These are phyloP conservation scores for Agrypnus murinus DNA, from an alignment of 2,888 invertebrate genomes.

Conservation along the genomic window DNA sequence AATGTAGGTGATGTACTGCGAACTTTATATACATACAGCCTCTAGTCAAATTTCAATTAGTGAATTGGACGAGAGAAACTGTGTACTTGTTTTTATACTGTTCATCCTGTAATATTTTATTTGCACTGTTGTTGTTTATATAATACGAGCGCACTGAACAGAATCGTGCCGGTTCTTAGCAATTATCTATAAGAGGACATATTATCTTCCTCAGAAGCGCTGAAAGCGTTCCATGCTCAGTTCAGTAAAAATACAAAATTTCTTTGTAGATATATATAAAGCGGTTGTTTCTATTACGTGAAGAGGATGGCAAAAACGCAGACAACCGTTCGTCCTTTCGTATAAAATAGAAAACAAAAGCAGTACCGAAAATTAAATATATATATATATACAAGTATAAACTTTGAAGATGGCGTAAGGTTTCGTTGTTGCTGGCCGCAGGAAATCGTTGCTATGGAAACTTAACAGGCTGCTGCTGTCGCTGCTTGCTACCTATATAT, in stretches of 20 bases:
- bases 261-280: conserved; percentile 47
- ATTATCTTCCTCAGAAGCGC: conserved; percentile 36
- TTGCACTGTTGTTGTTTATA: too few relatives aligned
- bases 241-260: conserved; percentile 36
- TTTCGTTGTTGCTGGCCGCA: conserved; percentile 60
- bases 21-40: too few relatives aligned
- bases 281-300: conserved; percentile 44
- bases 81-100: too few relatives aligned
- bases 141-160: background rate
- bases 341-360: conserved; percentile 51
- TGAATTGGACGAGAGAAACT: too few relatives aligned
- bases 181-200: conserved; percentile 30
- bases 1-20: too few relatives aligned
- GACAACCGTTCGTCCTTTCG: conserved; percentile 41
- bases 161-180: conserved; percentile 1
- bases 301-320: conserved; percentile 42
- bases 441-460: conserved; percentile 57
- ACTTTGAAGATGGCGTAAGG: conserved; percentile 59
- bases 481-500: conserved; percentile 25
- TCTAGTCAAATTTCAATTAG: too few relatives aligned
- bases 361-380: conserved; percentile 53
- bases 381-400: conserved; percentile 54
- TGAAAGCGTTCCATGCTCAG: conserved; percentile 31
- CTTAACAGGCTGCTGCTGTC: conserved; percentile 50
- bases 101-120: too few relatives aligned